phyloP scores from a whole-genome alignment of 2,113 vertebrate species.

The Lipophrys pholis region DNA sequence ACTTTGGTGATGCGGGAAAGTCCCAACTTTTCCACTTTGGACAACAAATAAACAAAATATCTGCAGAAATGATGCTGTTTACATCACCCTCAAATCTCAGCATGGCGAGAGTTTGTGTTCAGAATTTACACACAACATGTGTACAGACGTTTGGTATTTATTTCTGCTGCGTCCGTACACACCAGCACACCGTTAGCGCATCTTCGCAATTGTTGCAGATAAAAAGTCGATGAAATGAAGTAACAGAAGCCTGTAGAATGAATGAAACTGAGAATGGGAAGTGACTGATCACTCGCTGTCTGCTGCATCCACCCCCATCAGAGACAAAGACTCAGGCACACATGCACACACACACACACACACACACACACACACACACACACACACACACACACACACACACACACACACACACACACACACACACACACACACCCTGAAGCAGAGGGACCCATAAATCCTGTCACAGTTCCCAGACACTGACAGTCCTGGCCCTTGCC shows the following conservation, averaged over 20 bases:
- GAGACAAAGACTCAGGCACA: constrained; percentile 8
- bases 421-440: constrained; percentile 18
- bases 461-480: constrained; percentile 49
- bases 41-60: neutral
- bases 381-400: constrained; percentile 20
- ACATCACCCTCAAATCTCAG: neutral
- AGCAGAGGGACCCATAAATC: constrained; percentile 59
- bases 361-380: constrained; percentile 16
- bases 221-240: neutral
- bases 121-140: too few relatives aligned
- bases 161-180: too few relatives aligned
- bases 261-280: constrained; percentile 5
- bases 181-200: too few relatives aligned
- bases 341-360: constrained; percentile 14
- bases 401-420: constrained; percentile 8
- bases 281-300: neutral
- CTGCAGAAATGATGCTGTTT: neutral
- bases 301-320: neutral
- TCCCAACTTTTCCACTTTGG: neutral
- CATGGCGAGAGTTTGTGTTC: too few relatives aligned
- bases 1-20: neutral
- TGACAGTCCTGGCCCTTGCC: constrained; percentile 50
- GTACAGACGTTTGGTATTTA: too few relatives aligned
- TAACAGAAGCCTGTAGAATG: neutral
- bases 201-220: neutral